phyloP scores from a whole-genome alignment of 2,888 invertebrate species.

The Eudemis profundana region DNA sequence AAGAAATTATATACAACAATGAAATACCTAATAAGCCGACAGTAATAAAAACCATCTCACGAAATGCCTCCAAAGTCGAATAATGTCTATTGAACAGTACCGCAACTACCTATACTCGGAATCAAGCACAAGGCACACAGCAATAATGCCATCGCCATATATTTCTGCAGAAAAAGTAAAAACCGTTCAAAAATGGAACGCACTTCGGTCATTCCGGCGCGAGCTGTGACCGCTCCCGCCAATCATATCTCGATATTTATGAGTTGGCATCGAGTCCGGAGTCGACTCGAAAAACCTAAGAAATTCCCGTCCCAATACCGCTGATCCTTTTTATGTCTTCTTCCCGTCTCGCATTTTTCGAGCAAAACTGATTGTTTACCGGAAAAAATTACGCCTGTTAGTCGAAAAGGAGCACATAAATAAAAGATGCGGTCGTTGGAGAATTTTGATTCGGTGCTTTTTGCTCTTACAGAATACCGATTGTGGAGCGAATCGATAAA shows the following conservation, averaged over 20 bases:
- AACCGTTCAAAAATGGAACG: slow-evolving; percentile 48
- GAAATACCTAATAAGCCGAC: neutral
- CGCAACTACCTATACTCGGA: slow-evolving; percentile 20
- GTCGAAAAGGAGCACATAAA: slow-evolving; percentile 78
- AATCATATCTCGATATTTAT: slow-evolving; percentile 79
- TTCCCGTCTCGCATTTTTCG: slow-evolving; percentile 82
- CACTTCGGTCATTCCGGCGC: slow-evolving; percentile 48
- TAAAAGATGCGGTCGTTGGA: slow-evolving; percentile 77
- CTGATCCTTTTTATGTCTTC: slow-evolving; percentile 77
- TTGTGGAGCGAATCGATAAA: slow-evolving; percentile 69
- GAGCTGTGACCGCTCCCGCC: slow-evolving; percentile 51
- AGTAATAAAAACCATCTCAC: neutral
- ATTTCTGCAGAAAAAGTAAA: slow-evolving; percentile 42
- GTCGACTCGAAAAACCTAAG: slow-evolving; percentile 60
- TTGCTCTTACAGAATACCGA: slow-evolving; percentile 67
- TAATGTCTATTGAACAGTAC: slow-evolving; percentile 46
- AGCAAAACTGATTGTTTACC: slow-evolving; percentile 84
- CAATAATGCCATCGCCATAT: slow-evolving; percentile 33
- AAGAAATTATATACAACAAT: neutral
- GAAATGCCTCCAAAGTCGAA: slow-evolving; percentile 43
- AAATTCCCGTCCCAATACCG: slow-evolving; percentile 66
- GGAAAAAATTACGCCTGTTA: slow-evolving; percentile 85
- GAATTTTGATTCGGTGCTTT: slow-evolving; percentile 84
- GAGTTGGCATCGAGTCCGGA: slow-evolving; percentile 52
- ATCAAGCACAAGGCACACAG: slow-evolving; percentile 22